Conservation (phyloP, 92 coral and sea anemone genomes). For the Parazoanthus swiftii region DNA sequence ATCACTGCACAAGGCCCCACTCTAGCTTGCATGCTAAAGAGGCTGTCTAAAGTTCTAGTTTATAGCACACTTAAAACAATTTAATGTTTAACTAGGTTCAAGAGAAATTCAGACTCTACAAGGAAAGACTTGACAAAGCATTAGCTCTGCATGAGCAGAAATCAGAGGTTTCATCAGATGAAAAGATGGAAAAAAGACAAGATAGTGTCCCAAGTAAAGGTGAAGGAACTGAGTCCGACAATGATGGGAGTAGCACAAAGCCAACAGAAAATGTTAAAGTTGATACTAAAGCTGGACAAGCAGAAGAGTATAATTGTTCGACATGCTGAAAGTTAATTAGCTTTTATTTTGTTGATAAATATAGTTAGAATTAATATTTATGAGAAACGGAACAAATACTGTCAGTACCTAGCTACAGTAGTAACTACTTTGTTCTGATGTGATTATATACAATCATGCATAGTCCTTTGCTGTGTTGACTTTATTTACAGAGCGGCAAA, state of each 20-base stretch:
- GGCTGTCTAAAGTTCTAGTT: background rate
- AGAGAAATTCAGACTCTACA: constrained; percentile 84
- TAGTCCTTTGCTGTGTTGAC: too few relatives aligned
- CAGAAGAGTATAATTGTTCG: background rate
- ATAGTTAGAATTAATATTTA: too few relatives aligned
- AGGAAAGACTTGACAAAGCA: constrained; percentile 76
- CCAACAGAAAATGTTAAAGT: background rate
- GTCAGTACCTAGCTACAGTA: too few relatives aligned
- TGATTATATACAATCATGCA: too few relatives aligned
- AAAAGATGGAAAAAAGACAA: constrained; percentile 19
- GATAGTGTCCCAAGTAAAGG: background rate
- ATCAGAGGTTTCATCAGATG: constrained; percentile 2
- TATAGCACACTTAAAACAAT: background rate
- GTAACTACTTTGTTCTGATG: too few relatives aligned
- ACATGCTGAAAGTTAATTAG: background rate
- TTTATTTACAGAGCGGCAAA: too few relatives aligned
- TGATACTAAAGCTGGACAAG: background rate
- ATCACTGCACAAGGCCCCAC: constrained; percentile 46
- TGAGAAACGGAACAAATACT: too few relatives aligned
- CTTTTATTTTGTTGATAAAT: too few relatives aligned
- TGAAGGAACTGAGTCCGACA: background rate
- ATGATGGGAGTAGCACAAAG: background rate
- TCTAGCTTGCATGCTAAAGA: background rate
- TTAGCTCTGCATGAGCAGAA: constrained; percentile 53
- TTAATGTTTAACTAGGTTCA: constrained; percentile 56